Percentiles rank a stretch among this genome's conserved stretches.
Evolutionary conservation across 1,140 invertebrate species (phyloP).

Genomic region (Zelostemma sp.): DNA sequence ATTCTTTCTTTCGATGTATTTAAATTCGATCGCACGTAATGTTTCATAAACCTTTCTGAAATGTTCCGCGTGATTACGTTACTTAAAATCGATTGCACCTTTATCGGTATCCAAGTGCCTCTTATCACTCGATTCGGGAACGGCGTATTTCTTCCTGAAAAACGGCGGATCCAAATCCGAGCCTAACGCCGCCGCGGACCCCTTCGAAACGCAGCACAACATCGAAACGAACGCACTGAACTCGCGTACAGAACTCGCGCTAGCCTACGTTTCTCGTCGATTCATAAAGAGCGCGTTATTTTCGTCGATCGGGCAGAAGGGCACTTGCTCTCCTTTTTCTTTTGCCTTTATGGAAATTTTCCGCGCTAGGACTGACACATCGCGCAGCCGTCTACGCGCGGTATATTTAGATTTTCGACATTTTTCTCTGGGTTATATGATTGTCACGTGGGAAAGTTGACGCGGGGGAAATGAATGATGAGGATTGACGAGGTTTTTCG

Average conservation of each 20-base stretch:
- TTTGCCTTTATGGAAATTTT: neutral
- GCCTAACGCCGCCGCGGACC: constrained; percentile 34
- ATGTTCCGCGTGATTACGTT: neutral
- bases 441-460: neutral
- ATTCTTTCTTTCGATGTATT: too few relatives aligned
- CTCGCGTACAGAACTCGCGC: neutral
- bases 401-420: constrained; percentile 6
- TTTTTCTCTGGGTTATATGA: neutral
- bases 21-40: neutral
- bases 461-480: neutral
- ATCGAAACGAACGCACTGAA: constrained; percentile 41
- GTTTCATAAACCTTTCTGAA: neutral
- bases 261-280: constrained; percentile 15
- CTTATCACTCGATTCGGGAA: constrained; percentile 6
- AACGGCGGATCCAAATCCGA: constrained; percentile 28
- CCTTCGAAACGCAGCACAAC: constrained; percentile 62
- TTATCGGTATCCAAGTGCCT: constrained; percentile 19
- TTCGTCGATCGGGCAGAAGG: constrained; percentile 20
- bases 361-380: neutral
- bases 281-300: constrained; percentile 39
- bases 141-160: neutral
- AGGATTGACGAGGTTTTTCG: neutral
- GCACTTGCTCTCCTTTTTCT: neutral
- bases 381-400: neutral
- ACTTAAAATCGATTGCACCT: constrained; percentile 32